phyloP scores from a whole-genome alignment of 1,140 invertebrate genomes.

The Nixonia krombeini region DNA sequence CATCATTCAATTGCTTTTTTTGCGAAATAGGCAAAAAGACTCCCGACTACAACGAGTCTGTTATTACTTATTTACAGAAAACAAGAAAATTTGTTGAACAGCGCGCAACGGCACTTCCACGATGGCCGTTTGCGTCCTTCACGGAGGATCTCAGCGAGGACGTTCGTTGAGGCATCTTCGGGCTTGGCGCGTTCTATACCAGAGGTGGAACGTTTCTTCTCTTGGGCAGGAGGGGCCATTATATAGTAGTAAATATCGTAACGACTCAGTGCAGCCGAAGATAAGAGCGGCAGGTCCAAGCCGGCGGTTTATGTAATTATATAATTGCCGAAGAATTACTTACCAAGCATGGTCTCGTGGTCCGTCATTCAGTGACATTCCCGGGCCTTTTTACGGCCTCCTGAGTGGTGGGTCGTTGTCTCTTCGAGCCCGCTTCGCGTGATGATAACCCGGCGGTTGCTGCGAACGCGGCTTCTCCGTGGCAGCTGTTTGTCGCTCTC shows the following conservation, averaged over 20 bases:
- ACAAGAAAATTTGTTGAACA: background rate
- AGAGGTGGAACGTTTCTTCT: conserved; percentile 49
- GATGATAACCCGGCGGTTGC: conserved; percentile 49
- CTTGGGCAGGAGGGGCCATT: conserved; percentile 62
- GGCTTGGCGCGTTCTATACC: conserved; percentile 1
- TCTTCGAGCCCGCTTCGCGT: conserved; percentile 47
- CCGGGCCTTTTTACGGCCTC: conserved; percentile 65
- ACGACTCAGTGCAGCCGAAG: conserved; percentile 59
- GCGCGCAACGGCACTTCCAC: conserved; percentile 18
- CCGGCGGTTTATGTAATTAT: conserved; percentile 65
- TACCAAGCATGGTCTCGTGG: conserved; percentile 61
- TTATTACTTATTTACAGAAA: background rate
- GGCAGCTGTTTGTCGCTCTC: conserved; percentile 34
- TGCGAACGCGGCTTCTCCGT: conserved; percentile 10
- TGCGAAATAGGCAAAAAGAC: too few species aligned
- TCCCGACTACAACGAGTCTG: background rate
- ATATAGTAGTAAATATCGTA: conserved; percentile 73
- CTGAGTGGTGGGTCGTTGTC: conserved; percentile 62
- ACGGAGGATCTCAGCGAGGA: conserved; percentile 31
- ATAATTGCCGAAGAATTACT: conserved; percentile 72
- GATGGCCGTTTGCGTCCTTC: conserved; percentile 41
- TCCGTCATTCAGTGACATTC: conserved; percentile 71
- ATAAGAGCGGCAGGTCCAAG: conserved; percentile 49
- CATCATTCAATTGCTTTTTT: too few species aligned
- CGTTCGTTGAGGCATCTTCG: conserved; percentile 24